Conservation (phyloP, 2,113 vertebrate species). For the Oreochromis tanganicae region DNA sequence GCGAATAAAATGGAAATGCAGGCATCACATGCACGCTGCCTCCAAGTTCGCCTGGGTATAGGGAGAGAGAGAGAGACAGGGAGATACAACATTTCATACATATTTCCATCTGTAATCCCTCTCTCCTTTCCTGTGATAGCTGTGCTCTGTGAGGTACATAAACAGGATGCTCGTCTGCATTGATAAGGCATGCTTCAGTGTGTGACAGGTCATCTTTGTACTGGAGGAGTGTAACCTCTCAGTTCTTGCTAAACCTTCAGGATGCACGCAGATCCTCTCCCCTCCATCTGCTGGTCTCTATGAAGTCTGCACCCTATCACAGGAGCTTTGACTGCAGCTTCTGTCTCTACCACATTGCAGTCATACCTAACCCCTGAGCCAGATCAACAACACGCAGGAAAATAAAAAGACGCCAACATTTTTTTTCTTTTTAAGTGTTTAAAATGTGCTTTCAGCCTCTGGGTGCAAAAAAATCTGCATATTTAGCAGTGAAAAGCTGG, state of each 20-base stretch:
- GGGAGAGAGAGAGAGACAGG: background rate
- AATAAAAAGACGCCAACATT: constrained; percentile 54
- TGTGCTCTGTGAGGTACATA: constrained; percentile 37
- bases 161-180: constrained; percentile 53
- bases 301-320: constrained; percentile 68
- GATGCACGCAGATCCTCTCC: constrained; percentile 59
- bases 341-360: constrained; percentile 59
- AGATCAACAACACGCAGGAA: constrained; percentile 54
- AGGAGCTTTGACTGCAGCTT: constrained; percentile 68
- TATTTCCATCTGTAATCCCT: constrained; percentile 45
- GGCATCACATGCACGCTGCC: constrained; percentile 28
- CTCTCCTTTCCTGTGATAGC: constrained; percentile 48
- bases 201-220: constrained; percentile 72
- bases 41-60: constrained; percentile 40
- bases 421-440: constrained; percentile 37
- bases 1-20: constrained; percentile 47
- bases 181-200: constrained; percentile 44
- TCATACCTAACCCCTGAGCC: constrained; percentile 65
- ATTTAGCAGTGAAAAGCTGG: constrained; percentile 39
- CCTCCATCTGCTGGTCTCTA: constrained; percentile 68
- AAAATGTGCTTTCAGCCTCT: constrained; percentile 55
- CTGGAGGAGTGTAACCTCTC: constrained; percentile 62
- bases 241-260: constrained; percentile 66
- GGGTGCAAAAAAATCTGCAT: constrained; percentile 37
- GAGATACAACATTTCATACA: constrained; percentile 33